Conservation (phyloP, 2,113 vertebrate genomes). For the Strix aluco region DNA sequence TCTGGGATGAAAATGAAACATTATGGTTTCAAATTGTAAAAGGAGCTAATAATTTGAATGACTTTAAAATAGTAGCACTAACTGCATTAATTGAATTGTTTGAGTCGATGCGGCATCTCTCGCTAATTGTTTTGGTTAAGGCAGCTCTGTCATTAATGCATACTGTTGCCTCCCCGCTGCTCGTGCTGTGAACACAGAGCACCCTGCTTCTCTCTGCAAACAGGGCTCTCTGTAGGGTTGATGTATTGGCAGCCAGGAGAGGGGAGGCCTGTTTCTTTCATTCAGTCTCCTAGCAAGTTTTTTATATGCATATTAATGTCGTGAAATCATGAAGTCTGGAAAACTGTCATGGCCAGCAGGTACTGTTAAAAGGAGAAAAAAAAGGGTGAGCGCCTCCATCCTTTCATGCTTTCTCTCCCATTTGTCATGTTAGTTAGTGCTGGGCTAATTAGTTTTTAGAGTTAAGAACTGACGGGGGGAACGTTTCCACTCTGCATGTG, state of each 20-base stretch:
- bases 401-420: not conserved
- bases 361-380: not conserved
- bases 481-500: not conserved
- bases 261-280: not conserved
- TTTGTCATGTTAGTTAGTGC: not conserved
- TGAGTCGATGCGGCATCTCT: not conserved
- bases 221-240: not conserved
- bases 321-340: not conserved
- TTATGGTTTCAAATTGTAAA: conserved; percentile 1
- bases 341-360: not conserved
- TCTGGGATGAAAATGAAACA: not conserved
- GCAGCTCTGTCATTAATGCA: not conserved
- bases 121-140: conserved; percentile 4
- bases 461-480: not conserved
- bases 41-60: not conserved
- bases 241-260: not conserved
- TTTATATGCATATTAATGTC: not conserved
- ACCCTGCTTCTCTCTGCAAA: not conserved
- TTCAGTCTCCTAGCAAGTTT: not conserved
- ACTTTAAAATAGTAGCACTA: not conserved
- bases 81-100: conserved; percentile 31
- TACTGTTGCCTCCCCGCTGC: not conserved
- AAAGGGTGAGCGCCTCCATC: not conserved
- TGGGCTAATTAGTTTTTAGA: not conserved
- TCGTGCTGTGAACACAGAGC: not conserved